These are phyloP conservation scores for Planococcus citri DNA, from an alignment of 1,140 invertebrate species.

Conservation along the genomic window DNA sequence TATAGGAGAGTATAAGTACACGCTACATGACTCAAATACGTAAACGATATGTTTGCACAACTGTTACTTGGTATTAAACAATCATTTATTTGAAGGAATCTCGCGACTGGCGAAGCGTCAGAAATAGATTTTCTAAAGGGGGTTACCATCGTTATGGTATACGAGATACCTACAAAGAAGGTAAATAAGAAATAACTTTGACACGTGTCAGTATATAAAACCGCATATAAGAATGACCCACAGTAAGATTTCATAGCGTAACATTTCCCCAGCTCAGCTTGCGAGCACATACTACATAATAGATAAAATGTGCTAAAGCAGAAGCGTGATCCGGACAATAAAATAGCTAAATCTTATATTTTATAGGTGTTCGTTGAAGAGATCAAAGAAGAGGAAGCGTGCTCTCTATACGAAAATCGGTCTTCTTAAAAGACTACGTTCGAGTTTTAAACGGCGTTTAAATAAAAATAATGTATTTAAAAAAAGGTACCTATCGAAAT, in stretches of 20 bases:
- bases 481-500: too few species aligned
- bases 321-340: neutral
- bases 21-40: too few species aligned
- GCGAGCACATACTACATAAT: too few species aligned
- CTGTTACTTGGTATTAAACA: neutral
- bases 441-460: too few species aligned
- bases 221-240: conserved; percentile 2
- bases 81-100: neutral
- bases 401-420: too few species aligned
- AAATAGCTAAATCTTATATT: neutral
- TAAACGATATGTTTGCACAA: neutral
- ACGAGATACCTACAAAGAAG: neutral
- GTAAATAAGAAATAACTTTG: neutral
- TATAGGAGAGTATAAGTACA: too few species aligned
- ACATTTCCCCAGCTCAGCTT: too few species aligned
- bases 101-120: neutral
- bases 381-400: too few species aligned
- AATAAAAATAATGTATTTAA: too few species aligned
- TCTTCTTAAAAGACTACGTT: too few species aligned
- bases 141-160: too few species aligned
- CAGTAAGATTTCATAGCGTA: too few species aligned
- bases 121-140: conserved; percentile 1
- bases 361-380: neutral
- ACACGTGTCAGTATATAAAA: neutral
- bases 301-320: neutral